A percentile compares a stretch with the other conserved stretches of the same genome.
Conservation (phyloP, 2,113 vertebrate genomes). For the Panurus biarmicus region DNA sequence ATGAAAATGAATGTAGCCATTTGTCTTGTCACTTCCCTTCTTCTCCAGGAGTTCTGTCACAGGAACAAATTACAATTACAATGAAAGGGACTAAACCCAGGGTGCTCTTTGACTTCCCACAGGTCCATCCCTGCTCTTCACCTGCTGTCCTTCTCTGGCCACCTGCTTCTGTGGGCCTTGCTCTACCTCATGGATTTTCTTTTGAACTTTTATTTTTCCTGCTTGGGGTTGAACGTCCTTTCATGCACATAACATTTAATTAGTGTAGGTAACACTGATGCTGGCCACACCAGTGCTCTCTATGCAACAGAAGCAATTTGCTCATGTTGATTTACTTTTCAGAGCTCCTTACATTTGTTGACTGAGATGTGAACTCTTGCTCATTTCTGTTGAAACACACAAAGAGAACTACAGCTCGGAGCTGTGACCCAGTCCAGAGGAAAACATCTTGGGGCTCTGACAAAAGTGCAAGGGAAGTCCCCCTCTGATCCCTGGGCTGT, state of each 20-base stretch:
- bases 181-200: background rate
- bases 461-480: background rate
- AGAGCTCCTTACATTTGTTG: background rate
- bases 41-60: background rate
- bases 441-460: background rate
- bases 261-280: rapidly evolving
- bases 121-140: background rate
- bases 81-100: background rate
- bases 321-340: background rate
- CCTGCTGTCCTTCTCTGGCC: background rate
- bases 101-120: background rate
- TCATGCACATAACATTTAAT: background rate
- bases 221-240: background rate
- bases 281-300: background rate
- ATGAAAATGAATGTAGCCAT: background rate
- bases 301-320: background rate
- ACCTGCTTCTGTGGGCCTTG: background rate
- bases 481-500: slow-evolving; percentile 15
- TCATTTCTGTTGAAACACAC: background rate
- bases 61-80: background rate
- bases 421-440: background rate
- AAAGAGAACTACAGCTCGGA: background rate
- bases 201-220: slow-evolving; percentile 21
- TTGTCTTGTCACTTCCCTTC: background rate
- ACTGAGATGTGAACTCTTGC: background rate